Evolutionary conservation across 2,888 invertebrate genomes (phyloP).

Genomic region (Dasypogon diadema): DNA sequence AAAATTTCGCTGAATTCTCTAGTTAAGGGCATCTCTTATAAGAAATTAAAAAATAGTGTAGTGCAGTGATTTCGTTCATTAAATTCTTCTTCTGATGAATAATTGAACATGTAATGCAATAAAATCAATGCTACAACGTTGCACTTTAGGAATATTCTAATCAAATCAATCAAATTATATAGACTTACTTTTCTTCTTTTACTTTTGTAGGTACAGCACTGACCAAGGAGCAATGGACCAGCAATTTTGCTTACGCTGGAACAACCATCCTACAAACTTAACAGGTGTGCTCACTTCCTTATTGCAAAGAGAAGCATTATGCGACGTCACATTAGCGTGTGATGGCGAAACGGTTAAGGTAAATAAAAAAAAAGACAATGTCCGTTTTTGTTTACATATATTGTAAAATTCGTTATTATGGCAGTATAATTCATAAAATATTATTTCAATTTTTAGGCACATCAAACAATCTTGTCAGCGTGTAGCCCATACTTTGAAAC

Average conservation of each 20-base stretch:
- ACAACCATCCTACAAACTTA: constrained; percentile 92
- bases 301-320: constrained; percentile 88
- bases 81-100: too few species aligned
- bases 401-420: neutral
- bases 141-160: too few species aligned
- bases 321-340: constrained; percentile 93
- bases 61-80: too few species aligned
- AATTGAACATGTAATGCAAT: too few species aligned
- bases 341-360: constrained; percentile 89
- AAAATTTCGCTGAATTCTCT: too few species aligned
- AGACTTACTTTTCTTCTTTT: too few species aligned
- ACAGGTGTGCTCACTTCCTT: constrained; percentile 90
- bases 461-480: constrained; percentile 92
- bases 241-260: constrained; percentile 95
- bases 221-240: constrained; percentile 74
- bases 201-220: constrained; percentile 67
- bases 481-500: constrained; percentile 95
- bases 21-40: too few species aligned
- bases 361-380: constrained; percentile 55
- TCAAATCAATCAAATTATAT: too few species aligned
- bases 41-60: too few species aligned
- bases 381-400: neutral
- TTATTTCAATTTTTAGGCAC: constrained; percentile 75
- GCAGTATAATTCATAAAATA: neutral
- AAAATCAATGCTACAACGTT: too few species aligned